Percentiles rank a stretch among this genome's conserved stretches.
Conservation (phyloP, 2,888 invertebrate species). For the Seira sanloemensis region DNA sequence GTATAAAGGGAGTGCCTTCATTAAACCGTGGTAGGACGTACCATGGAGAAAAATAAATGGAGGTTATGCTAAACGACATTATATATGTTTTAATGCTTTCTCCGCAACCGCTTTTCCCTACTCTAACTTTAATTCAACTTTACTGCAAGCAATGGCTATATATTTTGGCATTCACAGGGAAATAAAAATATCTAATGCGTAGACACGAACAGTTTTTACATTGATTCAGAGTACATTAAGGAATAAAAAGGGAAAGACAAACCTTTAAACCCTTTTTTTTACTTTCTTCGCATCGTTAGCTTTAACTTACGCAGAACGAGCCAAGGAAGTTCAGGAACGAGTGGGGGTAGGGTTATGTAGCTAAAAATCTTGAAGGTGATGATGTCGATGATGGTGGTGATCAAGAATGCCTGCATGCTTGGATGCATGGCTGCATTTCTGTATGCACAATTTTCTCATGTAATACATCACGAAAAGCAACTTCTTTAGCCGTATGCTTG, state of each 20-base stretch:
- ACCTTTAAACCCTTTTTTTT: conserved; percentile 58
- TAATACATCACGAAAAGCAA: too few relatives aligned
- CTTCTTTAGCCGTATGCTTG: too few relatives aligned
- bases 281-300: conserved; percentile 56
- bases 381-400: neutral
- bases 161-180: conserved; percentile 10
- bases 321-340: conserved; percentile 20
- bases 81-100: neutral
- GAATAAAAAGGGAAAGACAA: conserved; percentile 34
- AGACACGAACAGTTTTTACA: conserved; percentile 46
- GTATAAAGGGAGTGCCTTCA: neutral
- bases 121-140: too few relatives aligned
- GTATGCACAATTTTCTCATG: neutral
- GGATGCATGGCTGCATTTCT: neutral
- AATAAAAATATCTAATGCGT: conserved; percentile 42
- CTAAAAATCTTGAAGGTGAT: neutral
- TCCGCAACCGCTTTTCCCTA: too few relatives aligned
- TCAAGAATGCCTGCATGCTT: neutral
- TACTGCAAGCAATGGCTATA: conserved; percentile 31
- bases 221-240: conserved; percentile 18
- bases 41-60: neutral
- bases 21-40: conserved; percentile 3
- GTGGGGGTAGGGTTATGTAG: conserved; percentile 13
- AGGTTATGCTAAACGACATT: neutral
- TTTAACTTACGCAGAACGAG: conserved; percentile 44